Evolutionary conservation across 2,113 vertebrate species (phyloP), one percentile per base, ranked within the genome.

Genomic region (Dicerorhinus sumatrensis): DNA sequence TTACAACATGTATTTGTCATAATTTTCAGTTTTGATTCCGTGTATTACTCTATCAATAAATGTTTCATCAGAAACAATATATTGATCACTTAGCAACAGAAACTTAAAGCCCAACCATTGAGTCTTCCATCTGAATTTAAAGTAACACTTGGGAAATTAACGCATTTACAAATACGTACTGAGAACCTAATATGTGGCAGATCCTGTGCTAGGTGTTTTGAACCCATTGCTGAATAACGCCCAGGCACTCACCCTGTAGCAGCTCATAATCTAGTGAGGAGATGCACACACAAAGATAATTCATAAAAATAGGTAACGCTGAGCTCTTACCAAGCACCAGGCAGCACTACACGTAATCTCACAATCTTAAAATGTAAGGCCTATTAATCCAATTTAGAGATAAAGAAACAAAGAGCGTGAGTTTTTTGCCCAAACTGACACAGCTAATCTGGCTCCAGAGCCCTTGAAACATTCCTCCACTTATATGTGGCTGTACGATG

Each of bases 21-120:
- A 14, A 58, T 77, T 75, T 86, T 70, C 72, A 31, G 25, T 75
- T 72, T 27, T 58, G 60, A 48, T 48, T 84, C 23, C 9, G 7
- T 42, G 79, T 58, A 31, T 46, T 54, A 14, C 54, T 17, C 36
- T 81, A 51, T 51, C 62, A 88, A 72, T 72, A 72, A 73, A 20
- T 5, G 5, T 75, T 73, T 89, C 29, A 14, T 18, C 21, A 58
- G 20, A 75, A 63, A 39, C 60, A 72, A 63, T 80, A 42, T 54
- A 83, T 25, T 51, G 95, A 33, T n/a, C 8, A 72, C 33, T 92
- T 96, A 89, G 18, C 36, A 89, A 77, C 48, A 89, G 73, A 92
- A 27, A 54, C 51, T 21, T 39, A 77, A 36, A 82, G 29, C 27
- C 11, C 18, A 70, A 2, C 20, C 18, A 36, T 72, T 82, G 23